These are phyloP conservation scores for Nephrocerus scutellatus DNA, from an alignment of 2,888 invertebrate species.

Conservation along the genomic window DNA sequence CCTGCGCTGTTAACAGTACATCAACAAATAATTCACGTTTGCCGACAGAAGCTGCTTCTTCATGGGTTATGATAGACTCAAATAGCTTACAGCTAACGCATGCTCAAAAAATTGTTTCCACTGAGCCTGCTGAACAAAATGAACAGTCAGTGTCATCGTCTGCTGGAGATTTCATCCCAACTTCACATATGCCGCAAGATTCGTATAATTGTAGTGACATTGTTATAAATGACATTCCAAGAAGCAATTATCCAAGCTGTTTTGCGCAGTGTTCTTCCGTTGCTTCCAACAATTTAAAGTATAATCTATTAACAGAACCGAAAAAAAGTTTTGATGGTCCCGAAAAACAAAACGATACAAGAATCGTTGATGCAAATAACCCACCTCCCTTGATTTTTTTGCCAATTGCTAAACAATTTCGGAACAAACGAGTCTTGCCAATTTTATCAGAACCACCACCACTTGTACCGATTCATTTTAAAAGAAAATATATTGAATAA, in stretches of 20 bases:
- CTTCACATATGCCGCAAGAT: slow-evolving; percentile 19
- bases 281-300: slow-evolving; percentile 3
- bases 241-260: slow-evolving; percentile 20
- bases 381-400: slow-evolving; percentile 29
- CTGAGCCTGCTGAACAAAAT: slow-evolving; percentile 1
- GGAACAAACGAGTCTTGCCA: slow-evolving; percentile 23
- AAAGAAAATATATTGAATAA: slow-evolving; percentile 11
- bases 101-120: slow-evolving; percentile 10
- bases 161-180: slow-evolving; percentile 19
- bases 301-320: no score
- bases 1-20: neutral
- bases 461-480: slow-evolving; percentile 24
- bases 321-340: no score
- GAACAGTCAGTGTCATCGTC: slow-evolving; percentile 14
- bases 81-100: slow-evolving; percentile 7
- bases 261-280: slow-evolving; percentile 21
- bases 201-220: slow-evolving; percentile 21
- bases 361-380: slow-evolving; percentile 16
- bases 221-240: slow-evolving; percentile 17
- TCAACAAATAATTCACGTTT: no score
- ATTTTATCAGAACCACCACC: slow-evolving; percentile 29
- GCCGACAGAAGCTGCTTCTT: slow-evolving; percentile 9
- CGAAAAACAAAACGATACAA: neutral
- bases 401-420: slow-evolving; percentile 23
- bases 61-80: slow-evolving; percentile 16